These are phyloP conservation scores for Drosophila tanythrix DNA, from an alignment of 2,888 invertebrate genomes.

Conservation along the genomic window DNA sequence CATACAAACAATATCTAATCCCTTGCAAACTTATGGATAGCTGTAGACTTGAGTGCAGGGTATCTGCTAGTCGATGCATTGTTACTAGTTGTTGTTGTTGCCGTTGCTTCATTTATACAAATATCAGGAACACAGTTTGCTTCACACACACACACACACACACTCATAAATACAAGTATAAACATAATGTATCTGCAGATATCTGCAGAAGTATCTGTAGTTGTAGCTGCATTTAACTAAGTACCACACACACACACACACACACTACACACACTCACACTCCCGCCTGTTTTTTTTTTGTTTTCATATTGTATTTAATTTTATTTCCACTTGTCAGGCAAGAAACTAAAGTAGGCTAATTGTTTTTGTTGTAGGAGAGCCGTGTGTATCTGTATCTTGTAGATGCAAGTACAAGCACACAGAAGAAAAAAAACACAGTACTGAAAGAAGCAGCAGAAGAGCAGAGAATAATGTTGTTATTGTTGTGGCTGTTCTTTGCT, in stretches of 20 bases:
- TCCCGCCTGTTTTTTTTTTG: slow-evolving; percentile 25
- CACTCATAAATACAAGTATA: not conserved
- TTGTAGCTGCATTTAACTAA: slow-evolving; percentile 54
- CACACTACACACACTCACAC: slow-evolving; percentile 4
- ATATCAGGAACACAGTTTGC: slow-evolving; percentile 31
- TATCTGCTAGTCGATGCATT: not conserved
- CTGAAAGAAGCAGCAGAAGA: not conserved
- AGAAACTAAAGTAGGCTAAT: slow-evolving; percentile 79
- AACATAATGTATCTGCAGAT: slow-evolving; percentile 24
- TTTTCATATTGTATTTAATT: slow-evolving; percentile 75
- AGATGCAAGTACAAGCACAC: slow-evolving; percentile 40
- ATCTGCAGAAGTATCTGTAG: slow-evolving; percentile 3
- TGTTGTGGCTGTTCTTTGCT: slow-evolving; percentile 56
- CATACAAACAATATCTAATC: not conserved
- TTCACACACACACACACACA: not conserved
- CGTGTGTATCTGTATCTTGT: slow-evolving; percentile 42
- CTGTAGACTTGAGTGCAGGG: not conserved
- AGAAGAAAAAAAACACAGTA: not conserved
- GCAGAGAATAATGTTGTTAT: slow-evolving; percentile 13
- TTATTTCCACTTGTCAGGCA: slow-evolving; percentile 80
- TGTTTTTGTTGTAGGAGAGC: slow-evolving; percentile 72
- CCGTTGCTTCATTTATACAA: slow-evolving; percentile 52
- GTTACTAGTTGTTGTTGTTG: slow-evolving; percentile 28
- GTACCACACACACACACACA: slow-evolving; percentile 29
- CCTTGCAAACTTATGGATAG: not conserved